Evolutionary conservation across 2,888 invertebrate genomes (phyloP).

Genomic region (Listrodromus nycthemerus): DNA sequence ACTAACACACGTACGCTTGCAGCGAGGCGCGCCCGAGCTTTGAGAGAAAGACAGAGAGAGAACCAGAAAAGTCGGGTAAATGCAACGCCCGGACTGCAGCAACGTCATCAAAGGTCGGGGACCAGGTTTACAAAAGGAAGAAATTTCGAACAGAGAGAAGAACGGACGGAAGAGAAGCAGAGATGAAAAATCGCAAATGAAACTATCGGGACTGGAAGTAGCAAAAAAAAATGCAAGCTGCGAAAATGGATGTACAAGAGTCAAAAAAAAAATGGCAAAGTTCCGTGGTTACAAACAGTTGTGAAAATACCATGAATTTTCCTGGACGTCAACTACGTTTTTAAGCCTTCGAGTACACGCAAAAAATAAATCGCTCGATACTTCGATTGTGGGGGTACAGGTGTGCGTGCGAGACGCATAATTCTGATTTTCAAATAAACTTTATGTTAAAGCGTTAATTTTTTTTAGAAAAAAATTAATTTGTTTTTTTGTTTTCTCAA

Average conservation of each 20-base stretch:
- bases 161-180: constrained; percentile 1
- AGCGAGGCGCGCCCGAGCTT: background rate
- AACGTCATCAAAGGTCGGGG: constrained; percentile 48
- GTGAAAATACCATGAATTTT: background rate
- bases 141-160: background rate
- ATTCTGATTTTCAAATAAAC: no score
- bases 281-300: background rate
- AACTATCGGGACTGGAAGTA: constrained; percentile 10
- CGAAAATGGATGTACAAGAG: background rate
- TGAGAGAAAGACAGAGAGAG: background rate
- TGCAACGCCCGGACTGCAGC: constrained; percentile 24
- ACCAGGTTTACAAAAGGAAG: background rate
- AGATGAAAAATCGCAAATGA: constrained; percentile 9
- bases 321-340: background rate
- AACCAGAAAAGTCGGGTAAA: constrained; percentile 35
- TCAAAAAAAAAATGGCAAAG: background rate
- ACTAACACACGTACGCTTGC: constrained; percentile 39
- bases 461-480: no score
- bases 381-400: no score
- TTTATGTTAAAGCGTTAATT: no score
- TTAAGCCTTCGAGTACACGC: background rate
- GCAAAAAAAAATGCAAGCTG: constrained; percentile 11
- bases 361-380: background rate
- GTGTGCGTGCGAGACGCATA: no score
- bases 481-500: no score